Evolutionary conservation across 2,113 vertebrate species (phyloP), one percentile per base, ranked within the genome.

Genomic region (Plotosus lineatus): DNA sequence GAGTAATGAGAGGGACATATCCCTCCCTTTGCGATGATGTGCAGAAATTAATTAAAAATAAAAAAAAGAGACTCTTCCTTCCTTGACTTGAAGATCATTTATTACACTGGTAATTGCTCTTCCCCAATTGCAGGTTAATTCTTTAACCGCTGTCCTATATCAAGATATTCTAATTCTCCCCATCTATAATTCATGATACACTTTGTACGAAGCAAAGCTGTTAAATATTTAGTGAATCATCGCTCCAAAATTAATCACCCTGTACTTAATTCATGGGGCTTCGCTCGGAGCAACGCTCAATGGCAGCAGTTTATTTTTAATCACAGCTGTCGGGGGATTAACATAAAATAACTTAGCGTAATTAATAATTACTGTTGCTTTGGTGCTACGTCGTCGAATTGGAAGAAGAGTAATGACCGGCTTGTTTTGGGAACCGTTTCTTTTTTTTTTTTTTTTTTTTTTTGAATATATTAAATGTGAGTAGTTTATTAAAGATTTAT

Each of bases 201-300:
- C 92, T 94, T 93, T 94, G 92, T 90, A 92, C 90, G 89, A 94
- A 92, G 92, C 91, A 93, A 93, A 94, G 92, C 92, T 94, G 91
- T 94, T 94, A 93, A 94, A 94, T 94, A 94, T 94, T 93, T 93
- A 94, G 93, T 92, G 92, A 93, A 89, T 94, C 91, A 94, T 92
- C 90, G 90, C 92, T 79, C 90, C 90, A 91, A 93, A 93, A 90
- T 92, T 93, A 93, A 94, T 94, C 93, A 93, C 90, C 89, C 91
- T 90, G 85, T 91, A 91, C 91, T 91, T 91, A 91, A 92, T 90
- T 90, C 90, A 88, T 89, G 89, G 90, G 74, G 85, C 92, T 89
- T 89, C 83, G 89, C 89, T 90, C 87, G 90, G 91, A 88, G 89
- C 84, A 83, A 90, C 83, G 89, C 88, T 89, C 82, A 89, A 73